A percentile compares a stretch with the other conserved stretches of the same genome.
phyloP scores from a whole-genome alignment of 2,797 vertebrate species.

The Acanthopagrus latus region DNA sequence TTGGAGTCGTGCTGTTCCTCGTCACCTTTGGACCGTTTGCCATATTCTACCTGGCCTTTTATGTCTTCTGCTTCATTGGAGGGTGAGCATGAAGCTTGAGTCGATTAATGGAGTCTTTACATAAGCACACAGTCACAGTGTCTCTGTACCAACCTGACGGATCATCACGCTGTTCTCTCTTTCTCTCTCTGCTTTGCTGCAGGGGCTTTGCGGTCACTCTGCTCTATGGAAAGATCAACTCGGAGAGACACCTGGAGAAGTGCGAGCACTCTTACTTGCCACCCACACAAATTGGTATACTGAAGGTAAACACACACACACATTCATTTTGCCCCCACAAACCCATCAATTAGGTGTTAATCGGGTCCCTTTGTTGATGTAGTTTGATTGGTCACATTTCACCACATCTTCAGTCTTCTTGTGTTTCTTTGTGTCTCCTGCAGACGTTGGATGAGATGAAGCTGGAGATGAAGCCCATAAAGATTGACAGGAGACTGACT shows the following conservation, averaged over 20 bases:
- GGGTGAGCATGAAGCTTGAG: slow-evolving; percentile 88
- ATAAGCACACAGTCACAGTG: background rate
- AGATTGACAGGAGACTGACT: slow-evolving; percentile 97
- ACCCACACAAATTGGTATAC: slow-evolving; percentile 90
- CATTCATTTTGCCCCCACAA: background rate
- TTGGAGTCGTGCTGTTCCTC: slow-evolving; percentile 96
- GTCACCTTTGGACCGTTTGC: slow-evolving; percentile 98
- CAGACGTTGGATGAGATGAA: slow-evolving; percentile 98
- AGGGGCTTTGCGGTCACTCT: slow-evolving; percentile 96
- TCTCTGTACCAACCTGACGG: background rate
- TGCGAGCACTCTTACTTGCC: slow-evolving; percentile 97
- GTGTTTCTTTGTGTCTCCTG: slow-evolving; percentile 28
- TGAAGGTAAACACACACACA: slow-evolving; percentile 86
- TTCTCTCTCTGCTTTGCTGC: slow-evolving; percentile 56
- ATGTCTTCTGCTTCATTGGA: slow-evolving; percentile 98
- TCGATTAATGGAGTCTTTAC: background rate
- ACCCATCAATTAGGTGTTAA: slow-evolving; percentile 6
- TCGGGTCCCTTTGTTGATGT: slow-evolving; percentile 10
- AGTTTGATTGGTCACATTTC: background rate
- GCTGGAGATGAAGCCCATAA: slow-evolving; percentile 92
- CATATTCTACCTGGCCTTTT: slow-evolving; percentile 99
- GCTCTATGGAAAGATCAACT: slow-evolving; percentile 98
- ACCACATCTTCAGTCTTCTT: background rate
- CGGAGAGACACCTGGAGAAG: slow-evolving; percentile 96
- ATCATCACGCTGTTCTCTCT: background rate